phyloP scores from a whole-genome alignment of 1,140 invertebrate species.

The Prorops nasuta region DNA sequence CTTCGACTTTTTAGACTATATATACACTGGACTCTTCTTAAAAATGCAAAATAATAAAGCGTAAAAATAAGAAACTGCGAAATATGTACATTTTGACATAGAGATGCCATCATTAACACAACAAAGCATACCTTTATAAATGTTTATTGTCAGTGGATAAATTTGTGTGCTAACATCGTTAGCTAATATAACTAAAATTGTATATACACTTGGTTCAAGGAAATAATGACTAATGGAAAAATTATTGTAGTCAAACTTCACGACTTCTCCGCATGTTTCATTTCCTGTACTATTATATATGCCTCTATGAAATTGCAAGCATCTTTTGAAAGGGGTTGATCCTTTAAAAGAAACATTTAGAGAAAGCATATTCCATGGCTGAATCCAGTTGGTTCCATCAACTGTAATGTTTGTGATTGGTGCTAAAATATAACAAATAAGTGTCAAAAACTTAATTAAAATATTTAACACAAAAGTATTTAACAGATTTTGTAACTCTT shows the following conservation, averaged over 20 bases:
- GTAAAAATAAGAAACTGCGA: too few species aligned
- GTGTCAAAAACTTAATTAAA: background rate
- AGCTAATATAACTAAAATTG: conserved; percentile 70
- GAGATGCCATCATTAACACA: too few species aligned
- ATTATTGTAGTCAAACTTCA: conserved; percentile 56
- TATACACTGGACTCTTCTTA: background rate
- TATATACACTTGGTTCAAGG: conserved; percentile 63
- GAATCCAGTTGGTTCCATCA: conserved; percentile 74
- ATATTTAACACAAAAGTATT: background rate
- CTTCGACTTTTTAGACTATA: background rate
- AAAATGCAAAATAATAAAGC: too few species aligned
- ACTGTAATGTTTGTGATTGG: conserved; percentile 67
- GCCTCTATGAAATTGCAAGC: conserved; percentile 62
- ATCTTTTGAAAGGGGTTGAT: conserved; percentile 68
- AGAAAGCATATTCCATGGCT: conserved; percentile 73
- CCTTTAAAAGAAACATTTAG: conserved; percentile 72
- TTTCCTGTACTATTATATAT: conserved; percentile 77
- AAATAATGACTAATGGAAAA: conserved; percentile 70
- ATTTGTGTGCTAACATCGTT: conserved; percentile 71
- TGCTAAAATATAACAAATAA: conserved; percentile 55
- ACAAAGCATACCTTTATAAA: conserved; percentile 71
- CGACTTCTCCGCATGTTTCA: conserved; percentile 63
- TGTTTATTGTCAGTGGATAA: conserved; percentile 70
- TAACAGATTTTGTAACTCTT: too few species aligned
- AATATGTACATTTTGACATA: too few species aligned